Evolutionary conservation across 2,797 vertebrate genomes (phyloP), one percentile per base, ranked within the genome.

Genomic region (Momotus momota): DNA sequence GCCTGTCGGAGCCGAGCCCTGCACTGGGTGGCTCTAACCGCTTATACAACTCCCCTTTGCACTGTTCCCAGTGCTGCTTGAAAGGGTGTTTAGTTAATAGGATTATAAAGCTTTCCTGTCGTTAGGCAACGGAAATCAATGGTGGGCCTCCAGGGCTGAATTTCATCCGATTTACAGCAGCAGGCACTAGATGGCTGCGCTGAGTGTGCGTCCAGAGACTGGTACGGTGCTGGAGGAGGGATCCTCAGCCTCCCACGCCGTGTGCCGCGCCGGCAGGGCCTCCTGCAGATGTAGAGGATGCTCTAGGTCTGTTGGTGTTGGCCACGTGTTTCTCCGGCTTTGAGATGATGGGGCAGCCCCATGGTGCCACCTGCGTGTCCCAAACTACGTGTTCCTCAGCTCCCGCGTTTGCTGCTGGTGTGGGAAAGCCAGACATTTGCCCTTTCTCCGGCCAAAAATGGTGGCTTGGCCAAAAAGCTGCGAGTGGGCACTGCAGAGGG

Each of bases 71-170:
- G 58, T 27, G 93, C 80, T 93, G 89, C 88, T n/a, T 86, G 90
- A 14, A 82, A 85, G 93, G 88, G 82, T 93, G 91, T 96, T 96
- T 87, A 90, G 94, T 94, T 97, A 96, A 95, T 86, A 86, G 95
- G 96, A 97, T 96, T 96, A 91, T 90, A 90, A 96, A 94, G 93
- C 96, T 94, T 94, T 95, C 82, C 85, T 81, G 91, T 96, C 33
- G 79, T 94, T 95, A 96, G 94, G 94, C 96, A 96, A 91, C 62
- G 14, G 93, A 78, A 95, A 96, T 94, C 96, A 91, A 88, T 94
- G 96, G 49, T 81, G 87, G 57, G 61, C 79, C 94, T 83, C 91
- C 51, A 33, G 91, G 96, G 93, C 89, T 41, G 95, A 65, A 54
- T 51, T 81, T 88, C 87, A 90, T 89, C 87, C 60, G 0, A 81